Base-by-base conservation (phyloP, 2,888 invertebrate species). In the Tenodera sinensis region DNA sequence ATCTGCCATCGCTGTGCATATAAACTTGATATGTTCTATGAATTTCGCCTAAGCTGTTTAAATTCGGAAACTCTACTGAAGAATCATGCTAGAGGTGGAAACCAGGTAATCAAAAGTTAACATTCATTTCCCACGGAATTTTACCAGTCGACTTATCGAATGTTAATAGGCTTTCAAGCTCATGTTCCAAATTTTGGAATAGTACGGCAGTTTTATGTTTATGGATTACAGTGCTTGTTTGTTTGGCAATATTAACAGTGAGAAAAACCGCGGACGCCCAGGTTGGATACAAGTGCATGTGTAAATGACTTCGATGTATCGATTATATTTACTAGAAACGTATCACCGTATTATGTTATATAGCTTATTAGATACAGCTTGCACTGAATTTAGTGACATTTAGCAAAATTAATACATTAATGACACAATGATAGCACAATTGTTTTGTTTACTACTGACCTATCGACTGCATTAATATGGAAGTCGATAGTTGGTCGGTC, bases 1-100 rank as follows among this genome's bases (percentile, higher is more conserved):
- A 96, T 96, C 92, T 96, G 96, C 93, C 96, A 96, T 93, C 94
- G 95, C 88, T 96, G 96, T 92, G 93, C 96, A 91, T 95, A 95
- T 86, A 94, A 95, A 86, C 93, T 96, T 92, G 96, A 96, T 90
- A 95, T 96, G 93, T 94, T 96, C 91, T 96, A 95, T 93, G 96
- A 96, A 92, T 96, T 96, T 95, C 94, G 96, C 42, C 95, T 95
- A 92, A 95, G 94, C 92, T 96, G 95, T 92, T 94, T 96, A 92
- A 95, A 95, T 91, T 96, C 96, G 12, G 96, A 96, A 93, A 95
- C 95, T 25, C 95, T 96, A 91, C 93, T 96, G 90, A 94, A 96
- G 91, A 96, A 96, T 93, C 96, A 96, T 92, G 96, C 96, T 54
- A 83, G 83, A 30, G 86, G 54, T 87, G 89, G 89, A 92, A 95